Evolutionary conservation across 2,797 vertebrate species (phyloP), one percentile per base, ranked within the genome.

Genomic region (Microcaecilia unicolor): DNA sequence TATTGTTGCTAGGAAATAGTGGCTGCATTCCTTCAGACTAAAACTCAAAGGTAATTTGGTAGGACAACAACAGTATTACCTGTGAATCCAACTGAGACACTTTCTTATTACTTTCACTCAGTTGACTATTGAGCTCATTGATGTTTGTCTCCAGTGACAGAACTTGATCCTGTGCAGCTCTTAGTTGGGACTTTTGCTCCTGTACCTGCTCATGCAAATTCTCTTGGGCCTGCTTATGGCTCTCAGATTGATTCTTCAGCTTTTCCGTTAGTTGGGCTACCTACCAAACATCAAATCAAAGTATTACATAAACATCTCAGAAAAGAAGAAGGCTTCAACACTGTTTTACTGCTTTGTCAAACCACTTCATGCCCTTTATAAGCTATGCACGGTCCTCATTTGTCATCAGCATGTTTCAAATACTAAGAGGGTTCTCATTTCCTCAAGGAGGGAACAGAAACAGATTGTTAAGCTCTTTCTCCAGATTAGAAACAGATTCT

Each of bases 221-320:
- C 46, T 99, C 95, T 65, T 93, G 90, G 26, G 95, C 96, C 68
- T 98, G 96, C 55, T 94, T 98, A 79, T 99, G 89, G 72, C 96
- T 99, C 77, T 98, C 96, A 0, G 91, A 96, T 15, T 98, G 96
- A 72, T 98, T 98, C 75, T 93, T 98, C 52, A 98, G 63, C 71
- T 98, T 98, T 58, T 97, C 91, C 9, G 85, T 88, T 56, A 99
- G 55, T 34, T 97, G 92, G 18, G 78, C 81, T 35, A 97, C 88
- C 96, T 99, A 57, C 10, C 51, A 5, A 5, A 18, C 13, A 34
- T 3, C n/a, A 22, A 5, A 44, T 43, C 27, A n/a, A n/a, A n/a
- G n/a, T n/a, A n/a, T n/a, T n/a, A n/a, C n/a, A n/a, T n/a, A n/a
- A n/a, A n/a, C n/a, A n/a, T n/a, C n/a, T n/a, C n/a, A n/a, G n/a